Evolutionary conservation across 2,888 invertebrate genomes (phyloP).

Genomic region (Eurytoma adleriae): DNA sequence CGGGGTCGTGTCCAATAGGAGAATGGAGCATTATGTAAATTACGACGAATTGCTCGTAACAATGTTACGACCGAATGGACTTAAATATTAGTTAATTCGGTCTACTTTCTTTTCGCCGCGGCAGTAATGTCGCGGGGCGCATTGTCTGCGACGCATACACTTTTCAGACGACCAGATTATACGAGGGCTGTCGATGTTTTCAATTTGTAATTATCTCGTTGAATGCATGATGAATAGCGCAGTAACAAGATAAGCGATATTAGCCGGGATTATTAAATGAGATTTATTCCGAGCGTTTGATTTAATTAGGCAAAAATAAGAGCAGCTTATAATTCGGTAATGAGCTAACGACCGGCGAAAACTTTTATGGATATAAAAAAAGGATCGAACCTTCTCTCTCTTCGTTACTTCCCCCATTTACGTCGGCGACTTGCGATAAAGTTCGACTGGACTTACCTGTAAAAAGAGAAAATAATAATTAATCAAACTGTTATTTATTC

Average conservation of each 20-base stretch:
- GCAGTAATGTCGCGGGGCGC: neutral
- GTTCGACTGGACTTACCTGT: conserved; percentile 34
- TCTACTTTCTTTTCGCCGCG: conserved; percentile 29
- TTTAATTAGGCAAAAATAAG: conserved; percentile 1
- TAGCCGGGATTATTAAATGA: neutral
- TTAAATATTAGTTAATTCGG: conserved; percentile 44
- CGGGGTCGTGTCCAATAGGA: neutral
- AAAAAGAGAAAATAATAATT: conserved; percentile 26
- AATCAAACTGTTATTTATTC: neutral
- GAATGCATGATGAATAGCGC: conserved; percentile 6
- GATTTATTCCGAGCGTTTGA: neutral
- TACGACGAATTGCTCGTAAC: conserved; percentile 32
- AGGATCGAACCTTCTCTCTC: conserved; percentile 8
- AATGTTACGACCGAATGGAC: conserved; percentile 25
- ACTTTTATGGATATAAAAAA: neutral
- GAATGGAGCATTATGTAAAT: conserved; percentile 50
- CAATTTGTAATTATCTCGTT: conserved; percentile 5
- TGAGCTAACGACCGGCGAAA: neutral
- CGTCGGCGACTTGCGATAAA: neutral
- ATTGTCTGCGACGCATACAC: neutral
- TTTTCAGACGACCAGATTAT: neutral
- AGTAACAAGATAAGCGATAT: neutral
- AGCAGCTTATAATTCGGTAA: neutral
- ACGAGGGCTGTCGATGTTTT: conserved; percentile 1
- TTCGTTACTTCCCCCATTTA: neutral